phyloP scores from a whole-genome alignment of 2,113 vertebrate species.

The Cryptoleucopteryx plumbea region DNA sequence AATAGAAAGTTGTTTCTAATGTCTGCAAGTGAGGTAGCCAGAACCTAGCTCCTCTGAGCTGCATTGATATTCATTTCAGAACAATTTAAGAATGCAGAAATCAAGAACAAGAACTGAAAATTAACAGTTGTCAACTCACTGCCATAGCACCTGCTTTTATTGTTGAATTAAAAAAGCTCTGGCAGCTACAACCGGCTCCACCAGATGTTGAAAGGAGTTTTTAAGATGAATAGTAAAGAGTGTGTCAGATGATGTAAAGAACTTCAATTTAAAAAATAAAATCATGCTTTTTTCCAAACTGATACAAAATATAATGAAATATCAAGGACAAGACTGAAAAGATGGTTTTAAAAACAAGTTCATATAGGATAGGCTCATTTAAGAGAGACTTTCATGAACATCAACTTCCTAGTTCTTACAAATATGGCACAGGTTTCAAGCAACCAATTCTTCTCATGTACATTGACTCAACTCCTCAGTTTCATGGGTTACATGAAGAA shows the following conservation, averaged over 20 bases:
- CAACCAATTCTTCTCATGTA: background rate
- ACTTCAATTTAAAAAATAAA: constrained; percentile 60
- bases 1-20: background rate
- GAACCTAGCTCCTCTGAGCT: background rate
- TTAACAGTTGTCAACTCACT: constrained; percentile 32
- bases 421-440: background rate
- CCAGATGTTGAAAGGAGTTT: constrained; percentile 55
- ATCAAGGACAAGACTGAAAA: constrained; percentile 31
- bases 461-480: background rate
- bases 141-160: constrained; percentile 51
- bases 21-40: background rate
- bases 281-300: constrained; percentile 44
- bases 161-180: constrained; percentile 66
- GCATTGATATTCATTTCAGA: background rate
- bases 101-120: constrained; percentile 20
- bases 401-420: background rate
- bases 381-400: background rate
- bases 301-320: constrained; percentile 18
- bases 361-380: background rate
- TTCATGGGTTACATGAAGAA: background rate
- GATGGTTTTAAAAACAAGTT: constrained; percentile 9
- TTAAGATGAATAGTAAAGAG: background rate
- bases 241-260: constrained; percentile 39
- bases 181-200: constrained; percentile 44
- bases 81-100: background rate